Evolutionary conservation across 37 sponge, comb jelly and placozoan genomes (phyloP).

Genomic region (Hexactinellida sp.): DNA sequence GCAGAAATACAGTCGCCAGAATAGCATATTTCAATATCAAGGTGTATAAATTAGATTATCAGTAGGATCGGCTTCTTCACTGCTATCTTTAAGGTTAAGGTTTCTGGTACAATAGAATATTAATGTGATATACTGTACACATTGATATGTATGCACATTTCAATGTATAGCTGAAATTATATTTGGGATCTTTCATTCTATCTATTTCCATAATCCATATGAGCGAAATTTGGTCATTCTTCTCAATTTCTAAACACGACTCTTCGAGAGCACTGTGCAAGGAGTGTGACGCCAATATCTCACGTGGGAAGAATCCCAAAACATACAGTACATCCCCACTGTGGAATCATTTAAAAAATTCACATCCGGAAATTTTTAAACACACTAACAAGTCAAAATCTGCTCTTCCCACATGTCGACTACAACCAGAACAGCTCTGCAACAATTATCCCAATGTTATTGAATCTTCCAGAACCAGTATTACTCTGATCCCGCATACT

Average conservation of each 20-base stretch:
- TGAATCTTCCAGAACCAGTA: background rate
- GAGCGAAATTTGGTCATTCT: constrained; percentile 14
- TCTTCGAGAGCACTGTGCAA: constrained; percentile 16
- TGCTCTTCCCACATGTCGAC: background rate
- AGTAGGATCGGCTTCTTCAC: background rate
- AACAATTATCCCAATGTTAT: background rate
- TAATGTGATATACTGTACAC: background rate
- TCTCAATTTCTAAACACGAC: constrained; percentile 11
- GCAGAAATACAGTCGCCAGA: no score
- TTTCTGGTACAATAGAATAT: background rate
- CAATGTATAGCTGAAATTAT: background rate
- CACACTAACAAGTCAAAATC: background rate
- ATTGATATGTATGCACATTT: constrained; percentile 17
- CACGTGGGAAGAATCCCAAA: background rate
- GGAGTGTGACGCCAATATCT: background rate
- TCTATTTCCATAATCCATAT: constrained; percentile 1
- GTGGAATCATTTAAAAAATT: background rate
- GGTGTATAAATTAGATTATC: constrained; percentile 16
- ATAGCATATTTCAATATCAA: background rate
- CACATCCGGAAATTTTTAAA: background rate
- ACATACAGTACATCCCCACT: background rate
- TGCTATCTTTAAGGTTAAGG: no score
- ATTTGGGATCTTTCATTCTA: constrained; percentile 8
- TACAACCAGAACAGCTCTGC: background rate
- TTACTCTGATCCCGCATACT: background rate